Percentiles rank a stretch among this genome's conserved stretches.
Conservation (phyloP, 2,113 vertebrate species). For the Aspidoscelis tigris region DNA sequence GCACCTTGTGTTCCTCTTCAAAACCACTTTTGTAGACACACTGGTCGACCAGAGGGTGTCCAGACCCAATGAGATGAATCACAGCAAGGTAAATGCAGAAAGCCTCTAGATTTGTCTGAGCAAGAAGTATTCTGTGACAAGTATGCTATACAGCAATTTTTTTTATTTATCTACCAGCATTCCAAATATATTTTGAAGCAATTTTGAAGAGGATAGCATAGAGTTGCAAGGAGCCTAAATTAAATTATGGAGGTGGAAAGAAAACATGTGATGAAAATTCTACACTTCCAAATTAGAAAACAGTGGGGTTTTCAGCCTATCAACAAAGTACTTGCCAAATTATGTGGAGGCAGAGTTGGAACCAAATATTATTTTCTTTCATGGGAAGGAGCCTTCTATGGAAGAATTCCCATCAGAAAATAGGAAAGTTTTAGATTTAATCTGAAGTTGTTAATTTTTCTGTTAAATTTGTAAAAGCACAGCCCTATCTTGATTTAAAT, state of each 20-base stretch:
- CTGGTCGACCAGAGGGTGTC: too few relatives aligned
- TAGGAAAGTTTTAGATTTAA: background rate
- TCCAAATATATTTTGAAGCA: background rate
- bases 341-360: background rate
- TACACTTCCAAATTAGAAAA: background rate
- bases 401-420: too few relatives aligned
- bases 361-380: background rate
- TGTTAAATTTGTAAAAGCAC: too few relatives aligned
- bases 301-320: background rate
- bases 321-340: background rate
- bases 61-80: too few relatives aligned
- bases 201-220: background rate
- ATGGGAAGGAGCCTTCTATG: background rate
- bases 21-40: too few relatives aligned
- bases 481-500: too few relatives aligned
- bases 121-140: too few relatives aligned
- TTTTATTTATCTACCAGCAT: background rate
- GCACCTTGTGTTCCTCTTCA: too few relatives aligned
- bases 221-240: background rate
- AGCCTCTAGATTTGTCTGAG: background rate
- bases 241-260: background rate
- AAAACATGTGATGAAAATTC: background rate
- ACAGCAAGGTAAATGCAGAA: too few relatives aligned
- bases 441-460: background rate
- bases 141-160: too few relatives aligned